Base-by-base conservation (phyloP, 2,888 invertebrate species). In the Lycaena phlaeas region DNA sequence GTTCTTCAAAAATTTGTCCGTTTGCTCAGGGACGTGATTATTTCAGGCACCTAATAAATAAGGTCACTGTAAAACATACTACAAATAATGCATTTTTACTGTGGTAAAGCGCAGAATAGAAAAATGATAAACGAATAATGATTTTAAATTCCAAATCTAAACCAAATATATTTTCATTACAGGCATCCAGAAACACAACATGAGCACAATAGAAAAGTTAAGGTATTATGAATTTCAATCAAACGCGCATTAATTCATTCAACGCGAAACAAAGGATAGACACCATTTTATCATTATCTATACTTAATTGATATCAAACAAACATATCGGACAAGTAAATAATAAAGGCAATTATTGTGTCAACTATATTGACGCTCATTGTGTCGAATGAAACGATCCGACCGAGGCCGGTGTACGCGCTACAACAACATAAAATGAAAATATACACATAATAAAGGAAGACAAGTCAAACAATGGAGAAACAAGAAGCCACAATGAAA, bases 221-320 rank as follows among this genome's bases (percentile, higher is more conserved):
- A 22, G 5, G 22, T 22, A 5, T 22, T 6, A 9, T 22, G 22
- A 22, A 17, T 36, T 28, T 26, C 42, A 37, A 50, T 44, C 41
- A 43, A 37, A 36, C 43, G 30, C 40, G 39, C n/a, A n/a, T n/a
- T 48, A 49, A 53, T 58, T 53, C 48, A 45, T 31, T 47, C 56
- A 48, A 54, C 49, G 48, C 44, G 43, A 34, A 54, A 59, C 53
- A 54, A 55, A 55, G 51, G 42, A 49, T 50, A 43, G 43, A 42
- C 48, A 52, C 50, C 51, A 44, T 41, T 46, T 73, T 72, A 74
- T 76, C 72, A 57, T 58, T 74, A 74, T 72, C 70, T 59, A 54
- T 55, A 52, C 55, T 59, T 69, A 72, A 72, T 77, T 76, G 78
- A 75, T 81, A 79, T 63, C 68, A 68, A 69, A 71, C 67, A 76